A percentile compares a stretch with the other conserved stretches of the same genome.
phyloP scores from a whole-genome alignment of 2,797 vertebrate genomes.

The Momotus momota region DNA sequence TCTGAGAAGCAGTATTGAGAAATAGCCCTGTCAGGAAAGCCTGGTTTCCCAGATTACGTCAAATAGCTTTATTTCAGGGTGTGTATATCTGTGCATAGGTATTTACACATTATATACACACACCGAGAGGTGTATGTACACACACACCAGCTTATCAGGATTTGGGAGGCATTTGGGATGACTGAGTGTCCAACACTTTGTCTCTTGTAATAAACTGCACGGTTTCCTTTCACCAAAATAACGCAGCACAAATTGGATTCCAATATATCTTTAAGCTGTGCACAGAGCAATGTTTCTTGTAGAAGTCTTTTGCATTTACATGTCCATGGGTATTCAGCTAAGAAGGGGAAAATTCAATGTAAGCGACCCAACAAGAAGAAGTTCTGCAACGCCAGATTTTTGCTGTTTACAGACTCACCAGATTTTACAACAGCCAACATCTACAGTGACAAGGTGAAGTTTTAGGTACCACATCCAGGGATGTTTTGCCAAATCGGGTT shows the following conservation, averaged over 20 bases:
- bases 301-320: background rate
- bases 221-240: background rate
- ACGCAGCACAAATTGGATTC: background rate
- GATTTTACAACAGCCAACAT: background rate
- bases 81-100: background rate
- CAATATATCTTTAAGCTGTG: background rate
- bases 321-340: background rate
- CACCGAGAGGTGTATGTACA: background rate
- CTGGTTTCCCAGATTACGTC: slow-evolving; percentile 5
- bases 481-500: background rate
- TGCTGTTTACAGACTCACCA: background rate
- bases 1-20: background rate
- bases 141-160: background rate
- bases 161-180: background rate
- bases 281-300: background rate
- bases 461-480: background rate
- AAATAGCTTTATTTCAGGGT: background rate
- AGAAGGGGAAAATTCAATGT: background rate
- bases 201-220: background rate
- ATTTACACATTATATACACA: background rate
- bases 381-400: background rate
- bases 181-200: background rate
- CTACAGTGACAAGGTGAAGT: background rate
- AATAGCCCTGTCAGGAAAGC: slow-evolving; percentile 11
- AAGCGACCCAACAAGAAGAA: background rate